Evolutionary conservation across 2,888 invertebrate genomes (phyloP).

Genomic region (Eupithecia tripunctaria): DNA sequence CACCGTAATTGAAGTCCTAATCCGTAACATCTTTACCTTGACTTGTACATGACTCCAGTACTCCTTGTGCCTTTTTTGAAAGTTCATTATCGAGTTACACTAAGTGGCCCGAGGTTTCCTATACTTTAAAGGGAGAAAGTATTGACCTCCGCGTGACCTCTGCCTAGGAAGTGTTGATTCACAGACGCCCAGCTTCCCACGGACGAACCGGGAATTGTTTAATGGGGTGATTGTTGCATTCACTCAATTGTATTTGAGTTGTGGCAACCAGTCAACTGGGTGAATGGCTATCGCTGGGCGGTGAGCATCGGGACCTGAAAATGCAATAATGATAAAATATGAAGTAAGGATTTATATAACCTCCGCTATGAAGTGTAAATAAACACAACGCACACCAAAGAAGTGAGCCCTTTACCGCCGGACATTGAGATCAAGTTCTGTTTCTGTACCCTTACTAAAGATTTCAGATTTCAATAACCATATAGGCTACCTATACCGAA

Average conservation of each 20-base stretch:
- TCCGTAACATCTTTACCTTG: background rate
- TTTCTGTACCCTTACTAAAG: conserved; percentile 28
- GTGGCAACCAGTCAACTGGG: background rate
- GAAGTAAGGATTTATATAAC: conserved; percentile 9
- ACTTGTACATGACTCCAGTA: background rate
- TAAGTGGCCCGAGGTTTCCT: background rate
- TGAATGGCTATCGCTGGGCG: background rate
- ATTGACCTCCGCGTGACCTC: conserved; percentile 22
- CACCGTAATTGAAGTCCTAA: background rate
- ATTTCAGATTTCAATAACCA: too few species aligned
- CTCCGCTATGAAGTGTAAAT: conserved; percentile 19
- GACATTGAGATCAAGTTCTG: conserved; percentile 33
- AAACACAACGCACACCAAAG: conserved; percentile 24
- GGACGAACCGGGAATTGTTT: conserved; percentile 25
- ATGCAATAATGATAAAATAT: background rate
- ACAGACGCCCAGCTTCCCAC: conserved; percentile 25
- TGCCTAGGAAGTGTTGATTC: conserved; percentile 31
- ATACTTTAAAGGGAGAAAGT: conserved; percentile 17
- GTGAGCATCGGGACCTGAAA: background rate
- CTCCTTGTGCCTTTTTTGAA: background rate
- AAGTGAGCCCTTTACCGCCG: conserved; percentile 32
- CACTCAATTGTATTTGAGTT: conserved; percentile 34
- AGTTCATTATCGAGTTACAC: background rate
- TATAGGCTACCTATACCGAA: too few species aligned
- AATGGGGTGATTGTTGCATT: conserved; percentile 31